Evolutionary conservation across 2,113 vertebrate species (phyloP).

Genomic region (Brevimyrus niger): DNA sequence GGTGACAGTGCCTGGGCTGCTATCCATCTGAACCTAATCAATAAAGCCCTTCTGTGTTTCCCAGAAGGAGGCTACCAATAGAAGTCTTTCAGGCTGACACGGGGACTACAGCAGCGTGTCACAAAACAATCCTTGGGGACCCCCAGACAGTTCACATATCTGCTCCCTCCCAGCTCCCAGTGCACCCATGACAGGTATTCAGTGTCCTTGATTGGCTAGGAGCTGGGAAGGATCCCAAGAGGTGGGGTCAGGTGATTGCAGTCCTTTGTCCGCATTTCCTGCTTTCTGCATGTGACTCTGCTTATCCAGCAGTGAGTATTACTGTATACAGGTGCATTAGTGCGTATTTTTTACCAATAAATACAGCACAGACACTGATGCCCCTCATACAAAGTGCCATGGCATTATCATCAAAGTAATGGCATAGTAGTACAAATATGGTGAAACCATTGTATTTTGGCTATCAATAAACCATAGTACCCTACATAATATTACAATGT

Average conservation of each 20-base stretch:
- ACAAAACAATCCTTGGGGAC: background rate
- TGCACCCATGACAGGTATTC: background rate
- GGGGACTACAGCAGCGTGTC: background rate
- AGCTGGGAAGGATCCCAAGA: background rate
- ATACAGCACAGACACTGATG: background rate
- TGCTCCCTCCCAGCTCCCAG: background rate
- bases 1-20: constrained; percentile 51
- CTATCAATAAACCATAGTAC: background rate
- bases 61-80: constrained; percentile 44
- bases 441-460: background rate
- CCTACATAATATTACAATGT: background rate
- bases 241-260: background rate
- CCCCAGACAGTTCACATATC: background rate
- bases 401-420: background rate
- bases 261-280: background rate
- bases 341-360: background rate
- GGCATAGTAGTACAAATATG: background rate
- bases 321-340: background rate
- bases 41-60: constrained; percentile 69
- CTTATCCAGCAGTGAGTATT: background rate
- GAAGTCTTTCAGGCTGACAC: background rate
- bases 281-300: background rate
- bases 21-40: constrained; percentile 68
- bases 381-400: background rate
- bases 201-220: background rate